These are phyloP conservation scores for Platichthys flesus DNA, from an alignment of 2,113 vertebrate species.

Conservation along the genomic window DNA sequence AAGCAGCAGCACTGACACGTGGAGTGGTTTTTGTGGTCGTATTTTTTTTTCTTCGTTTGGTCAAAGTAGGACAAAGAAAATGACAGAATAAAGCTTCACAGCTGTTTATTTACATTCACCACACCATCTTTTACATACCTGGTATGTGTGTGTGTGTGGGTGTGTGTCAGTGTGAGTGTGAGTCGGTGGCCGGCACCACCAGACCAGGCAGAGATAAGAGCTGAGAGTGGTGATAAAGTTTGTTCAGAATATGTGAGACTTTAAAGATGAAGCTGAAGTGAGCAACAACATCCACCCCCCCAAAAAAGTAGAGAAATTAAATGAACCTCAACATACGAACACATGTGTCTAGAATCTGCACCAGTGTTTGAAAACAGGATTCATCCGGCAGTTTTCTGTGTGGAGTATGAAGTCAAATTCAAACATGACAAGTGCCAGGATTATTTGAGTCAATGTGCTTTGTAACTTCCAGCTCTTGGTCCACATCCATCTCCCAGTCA, in stretches of 20 bases:
- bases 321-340: too few species aligned
- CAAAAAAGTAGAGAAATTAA: background rate
- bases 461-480: background rate
- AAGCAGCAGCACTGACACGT: constrained; percentile 1
- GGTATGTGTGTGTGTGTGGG: constrained; percentile 9
- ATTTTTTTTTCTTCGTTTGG: background rate
- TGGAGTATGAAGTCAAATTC: too few species aligned
- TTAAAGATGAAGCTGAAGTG: constrained; percentile 15
- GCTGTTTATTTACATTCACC: too few species aligned
- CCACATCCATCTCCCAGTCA: background rate
- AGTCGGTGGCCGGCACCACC: constrained; percentile 34
- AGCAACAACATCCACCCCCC: background rate
- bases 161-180: constrained; percentile 16
- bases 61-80: background rate
- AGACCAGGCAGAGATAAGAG: constrained; percentile 59
- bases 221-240: constrained; percentile 60
- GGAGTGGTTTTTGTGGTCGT: background rate
- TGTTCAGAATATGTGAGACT: constrained; percentile 34
- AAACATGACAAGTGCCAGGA: too few species aligned
- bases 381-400: too few species aligned
- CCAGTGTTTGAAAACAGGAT: too few species aligned
- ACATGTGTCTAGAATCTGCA: too few species aligned
- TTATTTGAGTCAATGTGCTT: background rate
- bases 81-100: too few species aligned
- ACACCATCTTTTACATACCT: too few species aligned